Percentiles rank a stretch among this genome's conserved stretches.
These are phyloP conservation scores for Dolichotis patagonum DNA, from an alignment of 2,113 vertebrate species.

Conservation along the genomic window DNA sequence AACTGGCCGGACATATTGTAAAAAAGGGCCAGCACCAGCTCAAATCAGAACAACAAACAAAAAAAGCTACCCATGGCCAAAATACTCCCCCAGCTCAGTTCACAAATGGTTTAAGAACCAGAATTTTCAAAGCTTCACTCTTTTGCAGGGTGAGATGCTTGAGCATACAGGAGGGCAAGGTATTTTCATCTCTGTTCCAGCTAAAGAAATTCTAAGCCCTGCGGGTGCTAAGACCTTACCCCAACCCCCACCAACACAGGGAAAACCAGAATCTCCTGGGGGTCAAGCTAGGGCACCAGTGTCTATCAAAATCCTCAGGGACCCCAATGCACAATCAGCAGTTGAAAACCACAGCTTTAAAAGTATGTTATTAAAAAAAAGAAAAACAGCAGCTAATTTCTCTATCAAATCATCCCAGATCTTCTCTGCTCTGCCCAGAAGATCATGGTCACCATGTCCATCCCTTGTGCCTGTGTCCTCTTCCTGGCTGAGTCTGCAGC, in stretches of 20 bases:
- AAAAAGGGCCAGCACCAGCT: no score
- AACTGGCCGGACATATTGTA: not conserved
- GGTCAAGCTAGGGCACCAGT: not conserved
- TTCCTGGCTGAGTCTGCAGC: not conserved
- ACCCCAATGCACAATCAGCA: not conserved
- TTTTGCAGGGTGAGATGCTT: not conserved
- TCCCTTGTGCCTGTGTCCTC: accelerated
- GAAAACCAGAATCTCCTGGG: not conserved
- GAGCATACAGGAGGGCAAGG: not conserved
- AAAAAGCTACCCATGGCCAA: not conserved
- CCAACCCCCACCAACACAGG: accelerated
- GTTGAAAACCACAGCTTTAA: not conserved
- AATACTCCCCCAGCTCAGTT: not conserved
- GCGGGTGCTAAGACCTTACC: accelerated
- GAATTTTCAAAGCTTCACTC: not conserved
- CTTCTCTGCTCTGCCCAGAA: not conserved
- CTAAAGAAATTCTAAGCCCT: not conserved
- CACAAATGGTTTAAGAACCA: not conserved
- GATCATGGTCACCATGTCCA: not conserved
- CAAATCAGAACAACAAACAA: not conserved
- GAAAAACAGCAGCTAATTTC: not conserved
- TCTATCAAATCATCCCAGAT: not conserved
- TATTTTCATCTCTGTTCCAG: not conserved
- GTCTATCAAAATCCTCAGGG: not conserved
- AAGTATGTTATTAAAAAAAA: not conserved